Evolutionary conservation across 2,888 invertebrate genomes (phyloP), one percentile per base, ranked within the genome.

Genomic region (Tipula vernalis): DNA sequence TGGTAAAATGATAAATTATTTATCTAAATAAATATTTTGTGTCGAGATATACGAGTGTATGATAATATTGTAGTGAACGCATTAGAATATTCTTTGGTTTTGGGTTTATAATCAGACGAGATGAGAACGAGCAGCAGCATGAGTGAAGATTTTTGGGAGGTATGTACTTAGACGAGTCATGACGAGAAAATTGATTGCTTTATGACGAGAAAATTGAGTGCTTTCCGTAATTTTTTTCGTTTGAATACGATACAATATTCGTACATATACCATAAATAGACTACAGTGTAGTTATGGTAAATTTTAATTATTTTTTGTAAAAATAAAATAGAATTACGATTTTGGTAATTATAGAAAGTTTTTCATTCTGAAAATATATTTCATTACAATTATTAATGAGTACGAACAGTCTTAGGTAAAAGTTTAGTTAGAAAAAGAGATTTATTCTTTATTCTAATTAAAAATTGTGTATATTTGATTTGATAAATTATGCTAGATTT

Each of bases 1-100:
- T 71, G 71, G 71, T 71, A 71, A 71, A 71, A 71, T 71, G 71
- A 71, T 71, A 71, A 71, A 71, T 71, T 71, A 71, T 71, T 71
- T 71, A 71, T 71, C 28, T 71, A 71, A 28, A 28, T 10, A 71
- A 28, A 28, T 10, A 71, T 28, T 8, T 71, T 71, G 51, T 57
- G 51, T 71, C 28, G 28, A 71, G 71, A 71, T 71, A 71, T 28
- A 71, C 71, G 71, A 71, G 71, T 71, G 71, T 18, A 71, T 28
- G 28, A 71, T 71, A 71, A 28, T 28, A 71, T 71, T 13, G 2
- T 12, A 15, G 28, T 71, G 28, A 71, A 71, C 71, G 71, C 28
- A 71, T 71, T 71, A 28, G 28, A 71, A 71, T 71, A 71, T 71
- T 71, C 10, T 71, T 71, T 71, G 28, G 71, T 28, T 71, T 71